These are phyloP conservation scores for Eudasyphora cyanicolor DNA, from an alignment of 2,888 invertebrate species.

Conservation along the genomic window DNA sequence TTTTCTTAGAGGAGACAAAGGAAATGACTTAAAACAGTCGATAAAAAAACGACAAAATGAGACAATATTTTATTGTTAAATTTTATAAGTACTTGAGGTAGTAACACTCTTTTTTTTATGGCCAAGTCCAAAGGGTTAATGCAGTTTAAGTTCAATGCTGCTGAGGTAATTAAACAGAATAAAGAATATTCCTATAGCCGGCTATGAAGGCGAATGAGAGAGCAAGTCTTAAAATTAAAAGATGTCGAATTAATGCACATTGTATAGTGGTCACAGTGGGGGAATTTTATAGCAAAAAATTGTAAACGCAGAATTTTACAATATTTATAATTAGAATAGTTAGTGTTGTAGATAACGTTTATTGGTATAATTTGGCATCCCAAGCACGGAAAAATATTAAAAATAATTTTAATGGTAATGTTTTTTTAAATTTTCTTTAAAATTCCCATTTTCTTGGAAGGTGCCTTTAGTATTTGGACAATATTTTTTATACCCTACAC, in stretches of 20 bases:
- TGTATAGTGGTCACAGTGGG: no score
- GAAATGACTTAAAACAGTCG: constrained; percentile 38
- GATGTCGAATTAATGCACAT: neutral
- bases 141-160: constrained; percentile 66
- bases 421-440: no score
- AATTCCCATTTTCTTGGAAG: no score
- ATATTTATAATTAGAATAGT: no score
- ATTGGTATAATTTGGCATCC: no score
- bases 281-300: no score
- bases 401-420: no score
- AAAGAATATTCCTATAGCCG: constrained; percentile 33
- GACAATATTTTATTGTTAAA: constrained; percentile 38
- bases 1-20: constrained; percentile 34
- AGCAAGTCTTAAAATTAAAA: neutral
- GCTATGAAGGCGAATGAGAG: neutral
- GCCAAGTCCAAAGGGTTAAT: constrained; percentile 61
- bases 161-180: constrained; percentile 55
- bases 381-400: no score
- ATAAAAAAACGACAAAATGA: constrained; percentile 10
- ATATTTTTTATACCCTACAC: no score
- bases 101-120: constrained; percentile 32
- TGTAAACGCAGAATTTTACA: no score
- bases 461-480: no score
- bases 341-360: no score
- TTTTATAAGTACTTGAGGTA: constrained; percentile 44